Base-by-base conservation (phyloP, 1,140 invertebrate genomes). In the Bombus ignitus region DNA sequence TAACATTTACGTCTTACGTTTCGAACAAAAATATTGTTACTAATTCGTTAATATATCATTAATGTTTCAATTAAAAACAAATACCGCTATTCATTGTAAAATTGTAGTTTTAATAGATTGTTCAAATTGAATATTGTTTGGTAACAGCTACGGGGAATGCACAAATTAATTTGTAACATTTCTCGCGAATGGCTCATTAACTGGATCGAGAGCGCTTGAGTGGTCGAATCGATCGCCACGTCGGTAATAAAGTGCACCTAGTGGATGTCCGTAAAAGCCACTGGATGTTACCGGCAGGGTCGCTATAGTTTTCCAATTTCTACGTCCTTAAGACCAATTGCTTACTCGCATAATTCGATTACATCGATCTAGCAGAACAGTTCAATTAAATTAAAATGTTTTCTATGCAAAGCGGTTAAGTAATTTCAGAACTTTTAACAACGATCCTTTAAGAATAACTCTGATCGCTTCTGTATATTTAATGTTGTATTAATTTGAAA, bases 231-330 rank as follows among this genome's bases (percentile, higher is more conserved):
- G 92, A 94, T 94, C 88, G 88, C 74, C 85, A 73, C 65, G 94
- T 94, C 93, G 94, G 94, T 94, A 94, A 94, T 92, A 93, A 93
- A 91, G 93, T 83, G 89, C 91, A 81, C 91, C 80, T 70, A 87
- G 88, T 80, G 87, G 80, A 87, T 81, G 87, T 78, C 68, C 70
- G 81, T 89, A 89, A 84, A 35, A 88, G 87, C 74, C 70, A 86
- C 22, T 68, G 68, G 81, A 90, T 87, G 87, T 94, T 94, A 94
- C 92, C 94, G 93, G 92, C 92, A 86, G 93, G 91, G 89, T 72
- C 87, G 42, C 84, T 47, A 74, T 76, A 78, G 13, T 81, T 81
- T 72, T 65, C 68, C 44, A 37, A 81, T 86, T 70, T 65, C 44
- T 42, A 44, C 42, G 72, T 83, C 57, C 73, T 65, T 12, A 18